Conservation (phyloP, 2,113 vertebrate species). For the Anoplopoma fimbria region DNA sequence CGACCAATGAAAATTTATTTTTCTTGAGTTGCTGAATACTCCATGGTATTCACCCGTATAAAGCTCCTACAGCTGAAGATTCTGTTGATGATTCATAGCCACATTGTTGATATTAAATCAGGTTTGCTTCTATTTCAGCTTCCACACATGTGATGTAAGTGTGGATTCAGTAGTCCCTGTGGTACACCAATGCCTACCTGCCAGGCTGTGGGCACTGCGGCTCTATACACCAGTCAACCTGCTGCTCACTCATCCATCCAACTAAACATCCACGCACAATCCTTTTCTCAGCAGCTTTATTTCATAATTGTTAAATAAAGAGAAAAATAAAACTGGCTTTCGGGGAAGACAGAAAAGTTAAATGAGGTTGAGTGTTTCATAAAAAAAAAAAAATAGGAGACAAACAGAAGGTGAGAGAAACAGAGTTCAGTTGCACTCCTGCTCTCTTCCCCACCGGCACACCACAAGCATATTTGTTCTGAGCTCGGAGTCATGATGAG, state of each 20-base stretch:
- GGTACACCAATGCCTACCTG: background rate
- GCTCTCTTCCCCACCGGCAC: background rate
- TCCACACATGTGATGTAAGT: background rate
- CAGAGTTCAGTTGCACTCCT: constrained; percentile 21
- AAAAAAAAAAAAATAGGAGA: background rate
- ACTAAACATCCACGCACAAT: background rate
- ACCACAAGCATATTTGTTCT: constrained; percentile 45
- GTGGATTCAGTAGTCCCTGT: background rate
- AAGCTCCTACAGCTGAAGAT: background rate
- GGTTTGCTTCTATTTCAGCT: background rate
- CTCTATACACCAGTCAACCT: background rate
- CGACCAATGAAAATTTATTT: background rate
- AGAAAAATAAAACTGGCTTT: background rate
- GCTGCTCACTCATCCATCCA: background rate
- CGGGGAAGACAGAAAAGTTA: background rate
- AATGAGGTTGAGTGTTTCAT: background rate
- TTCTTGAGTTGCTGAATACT: background rate
- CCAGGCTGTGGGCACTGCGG: background rate
- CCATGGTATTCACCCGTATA: background rate
- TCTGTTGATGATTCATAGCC: background rate
- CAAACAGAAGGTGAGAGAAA: background rate
- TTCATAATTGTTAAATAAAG: background rate
- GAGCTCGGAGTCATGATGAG: constrained; percentile 49
- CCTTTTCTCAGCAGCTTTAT: background rate
- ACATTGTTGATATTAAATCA: background rate